Evolutionary conservation across 1,140 invertebrate genomes (phyloP).

Genomic region (Drosophila willistoni): DNA sequence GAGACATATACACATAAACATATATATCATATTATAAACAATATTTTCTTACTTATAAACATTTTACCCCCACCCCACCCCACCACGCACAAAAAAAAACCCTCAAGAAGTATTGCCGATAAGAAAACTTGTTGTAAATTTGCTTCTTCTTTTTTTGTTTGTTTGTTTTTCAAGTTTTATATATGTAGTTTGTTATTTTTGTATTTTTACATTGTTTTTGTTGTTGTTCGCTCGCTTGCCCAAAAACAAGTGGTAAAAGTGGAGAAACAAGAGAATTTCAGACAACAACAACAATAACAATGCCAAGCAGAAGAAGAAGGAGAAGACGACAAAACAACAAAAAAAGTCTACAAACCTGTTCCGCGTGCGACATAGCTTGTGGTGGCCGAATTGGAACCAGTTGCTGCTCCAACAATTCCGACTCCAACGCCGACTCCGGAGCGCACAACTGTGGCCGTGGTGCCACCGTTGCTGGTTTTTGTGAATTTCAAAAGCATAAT

Average conservation of each 20-base stretch:
- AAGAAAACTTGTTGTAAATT: conserved; percentile 14
- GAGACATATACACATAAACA: too few relatives aligned
- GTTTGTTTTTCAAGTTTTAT: neutral
- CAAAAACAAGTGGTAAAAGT: neutral
- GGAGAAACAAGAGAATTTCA: neutral
- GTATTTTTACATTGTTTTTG: neutral
- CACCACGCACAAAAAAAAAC: too few relatives aligned
- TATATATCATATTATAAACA: too few relatives aligned
- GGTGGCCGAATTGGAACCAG: conserved; percentile 65
- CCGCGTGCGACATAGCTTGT: conserved; percentile 68
- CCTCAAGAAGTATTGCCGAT: neutral
- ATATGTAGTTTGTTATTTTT: neutral
- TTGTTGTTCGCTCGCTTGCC: neutral
- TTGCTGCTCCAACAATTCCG: conserved; percentile 32
- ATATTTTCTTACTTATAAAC: too few relatives aligned
- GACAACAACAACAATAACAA: conserved; percentile 11
- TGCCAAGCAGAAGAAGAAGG: too few relatives aligned
- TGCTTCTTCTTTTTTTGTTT: conserved; percentile 8
- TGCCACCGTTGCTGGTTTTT: conserved; percentile 45
- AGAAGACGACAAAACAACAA: neutral
- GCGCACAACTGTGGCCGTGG: conserved; percentile 1
- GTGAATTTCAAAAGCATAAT: conserved; percentile 57
- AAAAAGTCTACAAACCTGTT: conserved; percentile 66
- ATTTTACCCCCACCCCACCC: too few relatives aligned
- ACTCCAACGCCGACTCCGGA: conserved; percentile 52